These are phyloP conservation scores for Dyspetes luteomarginatus DNA, from an alignment of 2,888 invertebrate species.

Conservation along the genomic window DNA sequence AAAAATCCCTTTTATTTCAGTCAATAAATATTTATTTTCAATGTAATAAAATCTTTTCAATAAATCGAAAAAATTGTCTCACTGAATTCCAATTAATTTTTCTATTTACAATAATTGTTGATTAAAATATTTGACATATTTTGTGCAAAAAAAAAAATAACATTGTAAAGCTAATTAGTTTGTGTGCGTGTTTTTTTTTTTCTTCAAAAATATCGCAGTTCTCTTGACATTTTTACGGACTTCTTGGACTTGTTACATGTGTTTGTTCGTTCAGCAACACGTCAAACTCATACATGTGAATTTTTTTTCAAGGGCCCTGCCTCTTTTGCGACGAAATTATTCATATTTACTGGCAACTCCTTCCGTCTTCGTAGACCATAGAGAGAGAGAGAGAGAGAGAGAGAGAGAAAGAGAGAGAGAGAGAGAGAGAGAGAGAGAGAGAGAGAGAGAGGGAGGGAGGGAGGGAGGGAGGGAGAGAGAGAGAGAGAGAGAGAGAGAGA, in stretches of 20 bases:
- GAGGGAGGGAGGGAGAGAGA: slow-evolving; percentile 35
- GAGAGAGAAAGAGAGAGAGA: slow-evolving; percentile 16
- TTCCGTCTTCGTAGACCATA: neutral
- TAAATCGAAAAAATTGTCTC: no score
- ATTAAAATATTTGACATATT: no score
- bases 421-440: slow-evolving; percentile 28
- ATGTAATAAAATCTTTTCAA: no score
- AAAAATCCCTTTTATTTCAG: no score
- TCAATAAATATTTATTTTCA: no score
- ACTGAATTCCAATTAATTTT: no score
- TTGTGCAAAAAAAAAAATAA: no score
- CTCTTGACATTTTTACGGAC: neutral
- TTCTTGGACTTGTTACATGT: neutral
- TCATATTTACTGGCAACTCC: slow-evolving; percentile 5
- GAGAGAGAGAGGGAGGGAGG: slow-evolving; percentile 2
- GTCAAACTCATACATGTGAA: neutral
- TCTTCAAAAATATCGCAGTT: neutral
- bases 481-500: slow-evolving; percentile 63
- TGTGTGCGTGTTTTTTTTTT: no score
- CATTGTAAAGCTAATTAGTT: no score
- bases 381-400: slow-evolving; percentile 20
- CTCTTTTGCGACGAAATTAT: slow-evolving; percentile 12
- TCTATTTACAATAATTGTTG: no score
- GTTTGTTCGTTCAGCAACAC: neutral
- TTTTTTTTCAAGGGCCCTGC: slow-evolving; percentile 15